Conservation (phyloP, 2,888 invertebrate genomes). For the Megastigmus dorsalis region DNA sequence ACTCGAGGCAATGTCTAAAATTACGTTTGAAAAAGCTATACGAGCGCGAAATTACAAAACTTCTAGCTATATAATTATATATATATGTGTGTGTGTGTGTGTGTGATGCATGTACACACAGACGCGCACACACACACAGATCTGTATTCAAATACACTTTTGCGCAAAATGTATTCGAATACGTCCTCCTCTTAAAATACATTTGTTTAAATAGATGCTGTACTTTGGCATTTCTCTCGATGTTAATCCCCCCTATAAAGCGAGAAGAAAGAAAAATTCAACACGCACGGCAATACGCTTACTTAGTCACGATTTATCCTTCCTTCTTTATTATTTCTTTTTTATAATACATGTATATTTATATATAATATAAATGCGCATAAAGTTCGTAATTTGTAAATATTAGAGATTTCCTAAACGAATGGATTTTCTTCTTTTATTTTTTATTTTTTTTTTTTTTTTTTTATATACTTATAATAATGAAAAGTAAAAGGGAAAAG, state of each 20-base stretch:
- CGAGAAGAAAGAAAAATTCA: not conserved
- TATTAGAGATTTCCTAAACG: constrained; percentile 44
- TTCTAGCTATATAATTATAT: not conserved
- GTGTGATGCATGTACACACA: not conserved
- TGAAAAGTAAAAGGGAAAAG: not conserved
- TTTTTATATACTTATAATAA: not conserved
- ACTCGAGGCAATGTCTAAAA: constrained; percentile 35
- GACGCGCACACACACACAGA: not conserved
- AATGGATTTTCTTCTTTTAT: constrained; percentile 12
- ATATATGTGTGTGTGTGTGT: not conserved
- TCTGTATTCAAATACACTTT: not conserved
- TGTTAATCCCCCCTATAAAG: not conserved
- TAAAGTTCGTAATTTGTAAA: constrained; percentile 44
- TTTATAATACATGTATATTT: constrained; percentile 47
- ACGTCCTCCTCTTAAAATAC: not conserved
- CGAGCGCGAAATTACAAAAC: constrained; percentile 3
- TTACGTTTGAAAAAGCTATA: constrained; percentile 18
- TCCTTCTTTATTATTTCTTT: not conserved
- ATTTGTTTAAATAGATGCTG: constrained; percentile 17
- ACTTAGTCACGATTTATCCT: constrained; percentile 46
- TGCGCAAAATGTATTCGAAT: not conserved
- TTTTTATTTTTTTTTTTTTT: not conserved
- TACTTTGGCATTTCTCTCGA: constrained; percentile 12
- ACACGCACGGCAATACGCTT: constrained; percentile 50
- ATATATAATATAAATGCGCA: constrained; percentile 38